These are phyloP conservation scores for Ips typographus DNA, from an alignment of 1,140 invertebrate species.

Conservation along the genomic window DNA sequence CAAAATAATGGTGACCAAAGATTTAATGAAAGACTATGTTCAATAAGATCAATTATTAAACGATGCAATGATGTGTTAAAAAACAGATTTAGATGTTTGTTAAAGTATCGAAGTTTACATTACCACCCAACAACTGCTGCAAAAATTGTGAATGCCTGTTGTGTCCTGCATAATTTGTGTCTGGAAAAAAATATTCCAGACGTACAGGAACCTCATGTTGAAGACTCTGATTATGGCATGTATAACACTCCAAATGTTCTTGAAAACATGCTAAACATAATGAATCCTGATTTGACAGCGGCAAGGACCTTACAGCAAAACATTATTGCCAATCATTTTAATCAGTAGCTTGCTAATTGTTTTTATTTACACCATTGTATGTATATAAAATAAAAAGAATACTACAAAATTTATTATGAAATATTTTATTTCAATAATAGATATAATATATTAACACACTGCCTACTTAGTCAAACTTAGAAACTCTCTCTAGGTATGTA, in stretches of 20 bases:
- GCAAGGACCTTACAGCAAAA: slow-evolving; percentile 14
- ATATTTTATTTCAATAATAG: too few species aligned
- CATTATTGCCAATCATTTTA: slow-evolving; percentile 20
- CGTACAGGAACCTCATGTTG: slow-evolving; percentile 10
- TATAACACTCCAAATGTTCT: neutral
- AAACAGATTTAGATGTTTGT: slow-evolving; percentile 37
- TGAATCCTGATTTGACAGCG: slow-evolving; percentile 16
- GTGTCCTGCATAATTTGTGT: slow-evolving; percentile 35
- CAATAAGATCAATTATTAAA: slow-evolving; percentile 28
- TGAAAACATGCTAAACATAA: neutral
- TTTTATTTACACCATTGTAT: too few species aligned
- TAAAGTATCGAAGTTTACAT: slow-evolving; percentile 28
- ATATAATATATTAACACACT: too few species aligned
- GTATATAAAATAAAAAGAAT: too few species aligned
- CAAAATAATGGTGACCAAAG: slow-evolving; percentile 11
- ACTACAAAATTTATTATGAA: too few species aligned
- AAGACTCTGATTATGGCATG: slow-evolving; percentile 22
- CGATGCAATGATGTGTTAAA: slow-evolving; percentile 31
- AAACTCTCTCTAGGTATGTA: too few species aligned
- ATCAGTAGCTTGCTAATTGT: too few species aligned
- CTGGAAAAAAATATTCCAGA: slow-evolving; percentile 17
- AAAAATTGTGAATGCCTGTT: slow-evolving; percentile 39
- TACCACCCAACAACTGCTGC: slow-evolving; percentile 32
- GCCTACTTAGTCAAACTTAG: too few species aligned
- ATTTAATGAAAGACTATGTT: slow-evolving; percentile 19